These are phyloP conservation scores for Teleogryllus oceanicus DNA, from an alignment of 2,888 invertebrate genomes.

Conservation along the genomic window DNA sequence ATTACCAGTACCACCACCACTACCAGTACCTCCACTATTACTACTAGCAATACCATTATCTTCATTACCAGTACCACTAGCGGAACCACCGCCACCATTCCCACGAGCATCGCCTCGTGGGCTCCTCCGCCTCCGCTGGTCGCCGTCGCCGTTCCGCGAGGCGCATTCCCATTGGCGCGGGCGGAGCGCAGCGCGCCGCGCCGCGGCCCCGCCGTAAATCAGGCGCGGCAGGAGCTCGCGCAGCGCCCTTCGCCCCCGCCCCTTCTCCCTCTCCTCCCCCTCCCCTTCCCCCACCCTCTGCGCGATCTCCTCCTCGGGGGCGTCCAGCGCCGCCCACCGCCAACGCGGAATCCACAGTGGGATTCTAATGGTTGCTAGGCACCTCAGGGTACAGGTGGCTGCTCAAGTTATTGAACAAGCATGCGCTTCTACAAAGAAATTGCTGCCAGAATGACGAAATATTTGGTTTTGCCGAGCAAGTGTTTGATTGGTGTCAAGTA, in stretches of 20 bases:
- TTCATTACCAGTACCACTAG: too few species aligned
- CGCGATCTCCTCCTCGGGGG: background rate
- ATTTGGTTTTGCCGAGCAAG: too few species aligned
- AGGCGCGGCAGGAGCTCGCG: slow-evolving; percentile 2
- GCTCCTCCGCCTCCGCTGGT: background rate
- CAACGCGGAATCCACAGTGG: background rate
- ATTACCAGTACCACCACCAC: too few species aligned
- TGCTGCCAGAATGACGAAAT: too few species aligned
- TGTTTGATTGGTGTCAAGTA: too few species aligned
- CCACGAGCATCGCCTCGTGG: background rate
- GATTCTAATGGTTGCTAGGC: background rate
- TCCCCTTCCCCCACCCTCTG: background rate
- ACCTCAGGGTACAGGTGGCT: background rate
- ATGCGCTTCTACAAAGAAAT: background rate
- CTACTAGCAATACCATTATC: too few species aligned
- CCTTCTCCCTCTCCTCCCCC: background rate
- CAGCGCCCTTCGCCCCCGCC: background rate
- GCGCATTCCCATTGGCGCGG: slow-evolving; percentile 3
- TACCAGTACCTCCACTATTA: too few species aligned
- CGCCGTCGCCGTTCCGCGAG: background rate
- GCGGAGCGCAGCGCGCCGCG: background rate
- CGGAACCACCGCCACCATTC: too few species aligned
- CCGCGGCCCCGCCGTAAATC: slow-evolving; percentile 1
- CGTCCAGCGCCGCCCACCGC: slow-evolving; percentile 8
- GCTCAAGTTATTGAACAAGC: background rate